These are phyloP conservation scores for Adelphocoris suturalis DNA, from an alignment of 2,888 invertebrate species.

Conservation along the genomic window DNA sequence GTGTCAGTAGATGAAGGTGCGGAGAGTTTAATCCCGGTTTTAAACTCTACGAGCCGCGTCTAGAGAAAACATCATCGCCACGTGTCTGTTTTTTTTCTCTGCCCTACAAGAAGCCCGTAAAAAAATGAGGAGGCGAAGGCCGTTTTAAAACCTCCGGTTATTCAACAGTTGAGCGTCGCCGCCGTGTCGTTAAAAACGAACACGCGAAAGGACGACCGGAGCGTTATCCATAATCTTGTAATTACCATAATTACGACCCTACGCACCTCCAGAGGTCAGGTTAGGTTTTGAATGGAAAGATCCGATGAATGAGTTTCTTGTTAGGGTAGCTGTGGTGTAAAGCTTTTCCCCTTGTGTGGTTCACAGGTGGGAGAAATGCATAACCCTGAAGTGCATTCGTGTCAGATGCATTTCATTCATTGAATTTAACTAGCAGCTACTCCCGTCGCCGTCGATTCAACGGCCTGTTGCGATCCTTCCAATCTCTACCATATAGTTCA, in stretches of 20 bases:
- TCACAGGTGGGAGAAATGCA: no score
- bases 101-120: background rate
- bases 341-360: background rate
- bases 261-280: slow-evolving; percentile 2
- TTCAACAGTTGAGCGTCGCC: slow-evolving; percentile 44
- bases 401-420: no score
- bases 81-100: background rate
- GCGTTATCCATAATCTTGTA: slow-evolving; percentile 12
- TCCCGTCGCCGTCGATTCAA: no score
- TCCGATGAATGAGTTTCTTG: background rate
- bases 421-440: no score
- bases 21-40: background rate
- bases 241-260: slow-evolving; percentile 41
- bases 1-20: background rate
- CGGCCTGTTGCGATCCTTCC: no score
- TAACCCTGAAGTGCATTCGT: no score
- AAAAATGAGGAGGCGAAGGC: background rate
- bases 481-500: no score
- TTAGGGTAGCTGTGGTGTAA: background rate
- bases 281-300: slow-evolving; percentile 29
- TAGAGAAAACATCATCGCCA: slow-evolving; percentile 2
- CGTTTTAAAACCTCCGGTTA: slow-evolving; percentile 26
- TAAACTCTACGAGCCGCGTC: background rate
- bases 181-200: slow-evolving; percentile 1
- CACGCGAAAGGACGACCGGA: slow-evolving; percentile 36